phyloP scores from a whole-genome alignment of 2,797 vertebrate genomes.

The Rhinoraja longicauda region DNA sequence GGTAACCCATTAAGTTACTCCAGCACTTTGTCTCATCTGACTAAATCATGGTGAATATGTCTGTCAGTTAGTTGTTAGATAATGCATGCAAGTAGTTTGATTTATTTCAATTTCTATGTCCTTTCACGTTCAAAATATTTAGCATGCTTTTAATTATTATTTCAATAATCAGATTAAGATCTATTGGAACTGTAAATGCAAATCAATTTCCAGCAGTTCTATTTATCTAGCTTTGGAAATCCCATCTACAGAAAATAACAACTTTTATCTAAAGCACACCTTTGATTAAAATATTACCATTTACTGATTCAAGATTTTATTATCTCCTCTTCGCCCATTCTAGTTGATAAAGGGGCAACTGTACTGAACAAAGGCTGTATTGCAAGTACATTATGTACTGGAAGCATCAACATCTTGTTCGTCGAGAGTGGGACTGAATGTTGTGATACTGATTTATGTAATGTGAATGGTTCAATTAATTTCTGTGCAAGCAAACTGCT shows the following conservation, averaged over 20 bases:
- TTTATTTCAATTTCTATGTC: not conserved
- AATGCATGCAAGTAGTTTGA: not conserved
- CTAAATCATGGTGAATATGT: not conserved
- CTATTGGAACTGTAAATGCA: not conserved
- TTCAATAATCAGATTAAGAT: not conserved
- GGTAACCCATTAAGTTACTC: too few species aligned
- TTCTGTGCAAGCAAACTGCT: not conserved
- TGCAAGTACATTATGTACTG: not conserved
- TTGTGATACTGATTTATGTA: not conserved
- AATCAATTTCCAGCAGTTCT: not conserved
- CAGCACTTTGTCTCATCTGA: too few species aligned
- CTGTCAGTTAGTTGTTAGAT: not conserved
- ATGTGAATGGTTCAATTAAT: not conserved
- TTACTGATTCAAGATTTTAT: not conserved
- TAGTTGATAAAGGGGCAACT: not conserved
- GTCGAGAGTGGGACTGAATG: not conserved
- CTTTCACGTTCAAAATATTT: not conserved
- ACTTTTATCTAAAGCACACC: not conserved
- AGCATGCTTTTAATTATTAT: not conserved
- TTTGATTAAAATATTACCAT: not conserved
- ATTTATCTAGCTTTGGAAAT: not conserved
- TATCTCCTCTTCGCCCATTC: not conserved
- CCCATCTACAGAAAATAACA: not conserved
- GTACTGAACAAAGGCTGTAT: not conserved
- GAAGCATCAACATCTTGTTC: not conserved